Conservation (phyloP, 1,140 invertebrate genomes). For the Hirudo medicinalis region DNA sequence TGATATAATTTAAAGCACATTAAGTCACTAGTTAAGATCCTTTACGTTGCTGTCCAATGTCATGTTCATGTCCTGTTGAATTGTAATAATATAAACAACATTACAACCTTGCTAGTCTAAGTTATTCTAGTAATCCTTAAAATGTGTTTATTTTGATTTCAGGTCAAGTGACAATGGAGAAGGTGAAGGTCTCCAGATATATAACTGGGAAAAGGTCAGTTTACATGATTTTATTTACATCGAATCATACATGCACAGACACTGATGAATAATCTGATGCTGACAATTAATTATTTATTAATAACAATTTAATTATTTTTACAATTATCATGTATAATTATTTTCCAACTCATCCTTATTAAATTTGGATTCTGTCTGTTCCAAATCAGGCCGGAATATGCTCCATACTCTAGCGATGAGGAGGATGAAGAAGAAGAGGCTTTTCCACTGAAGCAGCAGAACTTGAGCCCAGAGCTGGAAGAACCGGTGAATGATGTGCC, state of each 20-base stretch:
- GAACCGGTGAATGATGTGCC: neutral
- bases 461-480: neutral
- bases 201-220: constrained; percentile 44
- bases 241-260: too few species aligned
- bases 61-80: too few species aligned
- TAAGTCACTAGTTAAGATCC: too few species aligned
- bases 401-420: constrained; percentile 15
- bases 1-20: too few species aligned
- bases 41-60: too few species aligned
- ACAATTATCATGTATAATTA: neutral
- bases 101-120: too few species aligned
- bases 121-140: constrained; percentile 3
- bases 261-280: neutral
- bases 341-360: too few species aligned
- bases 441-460: neutral
- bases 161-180: constrained; percentile 43
- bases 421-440: constrained; percentile 1
- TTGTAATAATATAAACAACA: too few species aligned
- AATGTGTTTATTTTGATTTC: constrained; percentile 19
- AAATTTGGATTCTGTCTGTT: too few species aligned
- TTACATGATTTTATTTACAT: too few species aligned
- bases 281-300: neutral
- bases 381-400: constrained; percentile 14
- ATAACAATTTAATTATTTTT: neutral
- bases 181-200: constrained; percentile 45